A percentile compares a stretch with the other conserved stretches of the same genome.
These are phyloP conservation scores for Ciconia nigra DNA, from an alignment of 2,797 vertebrate genomes.

Conservation along the genomic window DNA sequence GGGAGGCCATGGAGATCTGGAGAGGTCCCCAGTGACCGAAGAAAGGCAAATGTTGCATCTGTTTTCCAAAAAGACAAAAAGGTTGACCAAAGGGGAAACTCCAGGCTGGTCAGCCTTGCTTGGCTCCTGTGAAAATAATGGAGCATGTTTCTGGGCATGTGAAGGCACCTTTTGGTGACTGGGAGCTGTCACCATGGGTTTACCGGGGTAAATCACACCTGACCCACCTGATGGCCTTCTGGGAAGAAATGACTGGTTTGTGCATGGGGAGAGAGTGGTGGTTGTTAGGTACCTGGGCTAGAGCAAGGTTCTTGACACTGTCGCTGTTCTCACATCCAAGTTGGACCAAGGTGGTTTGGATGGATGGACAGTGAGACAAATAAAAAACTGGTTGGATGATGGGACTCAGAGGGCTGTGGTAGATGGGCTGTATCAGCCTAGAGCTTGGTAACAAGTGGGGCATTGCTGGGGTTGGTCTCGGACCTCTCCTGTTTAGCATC, in stretches of 20 bases:
- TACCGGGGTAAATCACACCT: neutral
- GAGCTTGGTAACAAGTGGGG: neutral
- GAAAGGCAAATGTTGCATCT: neutral
- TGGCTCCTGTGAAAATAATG: neutral
- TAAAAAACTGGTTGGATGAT: neutral
- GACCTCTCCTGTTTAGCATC: neutral
- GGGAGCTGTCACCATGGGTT: neutral
- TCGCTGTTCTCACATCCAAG: neutral
- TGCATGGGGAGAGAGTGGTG: neutral
- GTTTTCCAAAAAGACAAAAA: fast-evolving
- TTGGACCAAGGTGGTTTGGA: neutral
- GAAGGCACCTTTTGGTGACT: neutral
- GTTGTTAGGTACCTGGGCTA: too few species aligned
- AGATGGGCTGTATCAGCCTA: neutral
- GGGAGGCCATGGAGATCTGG: neutral
- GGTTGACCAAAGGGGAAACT: neutral
- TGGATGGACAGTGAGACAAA: neutral
- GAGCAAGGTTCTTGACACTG: neutral
- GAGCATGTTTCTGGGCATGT: neutral
- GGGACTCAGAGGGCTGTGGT: neutral
- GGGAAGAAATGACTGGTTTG: neutral
- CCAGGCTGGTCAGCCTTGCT: too few species aligned
- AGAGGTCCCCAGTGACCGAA: too few species aligned
- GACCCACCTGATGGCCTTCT: neutral
- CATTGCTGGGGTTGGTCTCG: neutral